A percentile compares a stretch with the other conserved stretches of the same genome.
Evolutionary conservation across 2,888 invertebrate genomes (phyloP).

Genomic region (Cephus rjabovi): DNA sequence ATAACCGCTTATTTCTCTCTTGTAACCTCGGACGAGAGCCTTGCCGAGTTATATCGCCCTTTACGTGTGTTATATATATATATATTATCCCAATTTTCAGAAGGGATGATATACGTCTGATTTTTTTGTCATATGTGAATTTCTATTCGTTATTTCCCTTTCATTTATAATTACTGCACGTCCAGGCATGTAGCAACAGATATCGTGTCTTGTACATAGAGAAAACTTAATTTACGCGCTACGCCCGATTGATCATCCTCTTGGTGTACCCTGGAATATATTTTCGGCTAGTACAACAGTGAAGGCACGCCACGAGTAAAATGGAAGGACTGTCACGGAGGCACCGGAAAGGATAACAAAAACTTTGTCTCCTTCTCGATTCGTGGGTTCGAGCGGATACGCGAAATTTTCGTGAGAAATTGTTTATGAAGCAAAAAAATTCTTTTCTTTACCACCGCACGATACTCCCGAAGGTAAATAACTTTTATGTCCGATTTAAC

Average conservation of each 20-base stretch:
- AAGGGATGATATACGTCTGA: neutral
- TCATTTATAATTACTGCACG: neutral
- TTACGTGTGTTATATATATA: neutral
- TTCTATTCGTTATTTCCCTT: neutral
- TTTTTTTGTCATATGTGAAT: neutral
- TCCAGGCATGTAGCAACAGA: neutral
- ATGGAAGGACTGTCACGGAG: neutral
- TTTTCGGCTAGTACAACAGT: neutral
- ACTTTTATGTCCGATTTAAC: neutral
- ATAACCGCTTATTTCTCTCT: neutral
- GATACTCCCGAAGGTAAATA: neutral
- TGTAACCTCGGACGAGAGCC: neutral
- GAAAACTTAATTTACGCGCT: neutral
- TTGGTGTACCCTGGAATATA: neutral
- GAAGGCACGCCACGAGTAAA: neutral
- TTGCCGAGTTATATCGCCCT: neutral
- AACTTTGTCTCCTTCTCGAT: neutral
- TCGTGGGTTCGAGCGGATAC: neutral
- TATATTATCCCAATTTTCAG: neutral
- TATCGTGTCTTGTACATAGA: neutral
- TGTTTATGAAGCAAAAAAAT: neutral
- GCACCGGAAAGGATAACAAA: neutral
- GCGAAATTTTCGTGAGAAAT: neutral
- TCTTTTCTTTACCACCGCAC: neutral
- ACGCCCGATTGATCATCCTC: neutral